A percentile compares a stretch with the other conserved stretches of the same genome.
These are phyloP conservation scores for Brevipalpus yothersi DNA, from an alignment of 1,140 invertebrate genomes.

Conservation along the genomic window DNA sequence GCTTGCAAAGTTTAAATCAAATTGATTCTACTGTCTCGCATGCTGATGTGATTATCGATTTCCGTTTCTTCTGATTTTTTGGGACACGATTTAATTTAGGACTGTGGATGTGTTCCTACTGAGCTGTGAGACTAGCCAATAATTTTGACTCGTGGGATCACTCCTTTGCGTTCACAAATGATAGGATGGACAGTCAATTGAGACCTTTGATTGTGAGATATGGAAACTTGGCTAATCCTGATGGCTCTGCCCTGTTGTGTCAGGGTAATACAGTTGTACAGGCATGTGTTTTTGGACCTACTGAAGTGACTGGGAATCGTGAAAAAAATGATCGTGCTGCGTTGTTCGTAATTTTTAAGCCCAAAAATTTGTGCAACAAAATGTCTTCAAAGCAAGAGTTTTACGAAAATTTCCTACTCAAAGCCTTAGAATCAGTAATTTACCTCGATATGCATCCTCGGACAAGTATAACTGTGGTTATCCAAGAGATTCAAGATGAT, in stretches of 20 bases:
- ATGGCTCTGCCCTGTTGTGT: slow-evolving; percentile 12
- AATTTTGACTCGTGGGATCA: too few relatives aligned
- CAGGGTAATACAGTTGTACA: slow-evolving; percentile 36
- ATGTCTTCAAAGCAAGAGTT: slow-evolving; percentile 23
- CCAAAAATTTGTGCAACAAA: slow-evolving; percentile 18
- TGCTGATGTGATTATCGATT: too few relatives aligned
- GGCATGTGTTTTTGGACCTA: slow-evolving; percentile 53
- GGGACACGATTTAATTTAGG: too few relatives aligned
- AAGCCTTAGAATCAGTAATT: slow-evolving; percentile 44
- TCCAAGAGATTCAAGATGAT: slow-evolving; percentile 63
- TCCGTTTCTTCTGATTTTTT: too few relatives aligned
- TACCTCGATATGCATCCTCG: slow-evolving; percentile 43
- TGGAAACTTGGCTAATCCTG: slow-evolving; percentile 9
- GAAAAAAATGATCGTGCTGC: slow-evolving; percentile 47
- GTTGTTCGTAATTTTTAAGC: slow-evolving; percentile 46
- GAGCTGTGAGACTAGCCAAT: too few relatives aligned
- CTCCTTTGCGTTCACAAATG: too few relatives aligned
- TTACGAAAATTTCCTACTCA: slow-evolving; percentile 43
- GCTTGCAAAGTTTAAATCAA: too few relatives aligned
- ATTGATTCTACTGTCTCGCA: too few relatives aligned
- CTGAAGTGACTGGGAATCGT: slow-evolving; percentile 47
- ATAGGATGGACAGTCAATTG: neutral
- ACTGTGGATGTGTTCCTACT: too few relatives aligned
- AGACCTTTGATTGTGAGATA: neutral
- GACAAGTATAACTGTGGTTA: slow-evolving; percentile 41